A percentile compares a stretch with the other conserved stretches of the same genome.
These are phyloP conservation scores for Drosophila varians DNA, from an alignment of 1,140 invertebrate genomes.

Conservation along the genomic window DNA sequence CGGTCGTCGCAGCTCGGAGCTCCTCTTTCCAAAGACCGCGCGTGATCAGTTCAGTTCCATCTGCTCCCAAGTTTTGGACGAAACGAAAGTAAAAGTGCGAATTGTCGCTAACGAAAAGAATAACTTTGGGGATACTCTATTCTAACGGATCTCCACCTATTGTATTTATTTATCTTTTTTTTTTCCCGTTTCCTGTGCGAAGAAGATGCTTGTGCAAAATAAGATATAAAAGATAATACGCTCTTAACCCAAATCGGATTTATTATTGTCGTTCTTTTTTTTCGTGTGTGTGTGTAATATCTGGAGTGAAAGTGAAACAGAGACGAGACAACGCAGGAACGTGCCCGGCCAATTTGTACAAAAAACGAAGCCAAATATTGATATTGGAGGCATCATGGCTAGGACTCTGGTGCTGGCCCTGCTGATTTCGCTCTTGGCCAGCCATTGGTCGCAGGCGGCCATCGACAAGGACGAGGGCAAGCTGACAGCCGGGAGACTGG, in stretches of 20 bases:
- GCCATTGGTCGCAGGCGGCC: conserved; percentile 45
- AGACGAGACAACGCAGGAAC: conserved; percentile 41
- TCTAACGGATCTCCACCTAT: conserved; percentile 4
- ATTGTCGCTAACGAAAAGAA: conserved; percentile 27
- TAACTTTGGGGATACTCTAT: conserved; percentile 5
- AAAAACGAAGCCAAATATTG: conserved; percentile 5
- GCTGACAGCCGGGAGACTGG: conserved; percentile 8
- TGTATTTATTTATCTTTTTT: not conserved
- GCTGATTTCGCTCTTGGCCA: conserved; percentile 28
- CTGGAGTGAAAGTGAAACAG: conserved; percentile 66
- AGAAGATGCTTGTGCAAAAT: conserved; percentile 52
- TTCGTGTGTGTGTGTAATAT: conserved; percentile 38
- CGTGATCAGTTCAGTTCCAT: too few relatives aligned
- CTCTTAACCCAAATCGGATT: conserved; percentile 38
- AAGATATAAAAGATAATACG: conserved; percentile 25
- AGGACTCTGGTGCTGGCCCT: conserved; percentile 35
- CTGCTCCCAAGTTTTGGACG: too few relatives aligned
- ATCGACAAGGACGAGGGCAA: conserved; percentile 68
- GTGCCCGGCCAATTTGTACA: conserved; percentile 62
- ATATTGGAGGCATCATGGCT: conserved; percentile 5
- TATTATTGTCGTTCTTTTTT: conserved; percentile 42
- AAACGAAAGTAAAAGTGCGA: conserved; percentile 54
- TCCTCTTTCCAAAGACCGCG: conserved; percentile 34
- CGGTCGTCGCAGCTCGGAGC: conserved; percentile 70
- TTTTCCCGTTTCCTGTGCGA: conserved; percentile 35